phyloP scores from a whole-genome alignment of 1,140 invertebrate species.

The Nomia melanderi region DNA sequence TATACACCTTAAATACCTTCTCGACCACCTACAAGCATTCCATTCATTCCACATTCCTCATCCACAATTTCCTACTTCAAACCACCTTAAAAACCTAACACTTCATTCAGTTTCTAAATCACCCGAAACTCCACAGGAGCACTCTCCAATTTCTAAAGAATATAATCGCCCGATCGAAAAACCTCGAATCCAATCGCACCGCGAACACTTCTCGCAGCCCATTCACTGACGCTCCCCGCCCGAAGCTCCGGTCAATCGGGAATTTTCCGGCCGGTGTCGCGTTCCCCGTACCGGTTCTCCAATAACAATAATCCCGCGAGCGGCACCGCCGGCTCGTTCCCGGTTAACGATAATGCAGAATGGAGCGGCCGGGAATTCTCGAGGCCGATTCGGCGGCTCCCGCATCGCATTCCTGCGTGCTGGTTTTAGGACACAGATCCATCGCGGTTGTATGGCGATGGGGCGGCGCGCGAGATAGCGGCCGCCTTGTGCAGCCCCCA shows the following conservation, averaged over 20 bases:
- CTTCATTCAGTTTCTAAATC: no score
- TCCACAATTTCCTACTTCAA: no score
- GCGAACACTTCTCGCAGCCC: no score
- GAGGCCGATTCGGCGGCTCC: not conserved
- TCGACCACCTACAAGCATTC: no score
- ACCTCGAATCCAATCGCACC: no score
- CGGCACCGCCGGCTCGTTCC: not conserved
- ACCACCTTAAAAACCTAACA: no score
- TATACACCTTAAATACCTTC: no score
- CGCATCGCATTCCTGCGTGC: conserved; percentile 26
- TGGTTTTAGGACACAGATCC: conserved; percentile 19
- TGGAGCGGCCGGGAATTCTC: not conserved
- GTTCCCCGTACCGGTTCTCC: not conserved
- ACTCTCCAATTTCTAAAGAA: no score
- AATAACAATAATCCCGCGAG: conserved; percentile 10
- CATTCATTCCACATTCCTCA: no score
- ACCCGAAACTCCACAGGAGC: no score
- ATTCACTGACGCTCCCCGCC: not conserved
- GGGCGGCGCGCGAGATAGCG: conserved; percentile 31
- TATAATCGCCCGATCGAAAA: no score
- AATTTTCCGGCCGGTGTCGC: no score
- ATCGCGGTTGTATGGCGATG: conserved; percentile 12
- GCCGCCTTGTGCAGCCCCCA: conserved; percentile 26
- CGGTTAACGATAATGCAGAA: conserved; percentile 21
- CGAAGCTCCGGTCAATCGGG: not conserved